These are phyloP conservation scores for Stratiomys singularior DNA, from an alignment of 2,888 invertebrate species.

Conservation along the genomic window DNA sequence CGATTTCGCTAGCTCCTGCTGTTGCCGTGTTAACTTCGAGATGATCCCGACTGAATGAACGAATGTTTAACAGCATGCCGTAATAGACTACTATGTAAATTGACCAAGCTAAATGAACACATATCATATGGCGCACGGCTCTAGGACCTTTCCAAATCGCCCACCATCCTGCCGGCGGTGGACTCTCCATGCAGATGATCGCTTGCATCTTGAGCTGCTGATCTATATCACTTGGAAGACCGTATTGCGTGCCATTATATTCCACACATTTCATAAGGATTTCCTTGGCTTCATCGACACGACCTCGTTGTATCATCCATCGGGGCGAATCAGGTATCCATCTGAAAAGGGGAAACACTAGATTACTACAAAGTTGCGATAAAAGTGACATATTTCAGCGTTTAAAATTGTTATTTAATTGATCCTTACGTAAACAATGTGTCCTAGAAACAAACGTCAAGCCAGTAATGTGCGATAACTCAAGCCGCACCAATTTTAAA, in stretches of 20 bases:
- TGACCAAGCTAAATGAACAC: constrained; percentile 64
- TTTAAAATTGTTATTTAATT: no score
- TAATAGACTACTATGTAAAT: constrained; percentile 66
- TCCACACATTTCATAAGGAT: constrained; percentile 63
- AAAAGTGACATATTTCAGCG: no score
- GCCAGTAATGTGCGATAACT: no score
- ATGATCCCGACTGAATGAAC: constrained; percentile 65
- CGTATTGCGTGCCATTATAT: constrained; percentile 62
- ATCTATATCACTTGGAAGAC: constrained; percentile 64
- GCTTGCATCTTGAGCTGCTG: constrained; percentile 64
- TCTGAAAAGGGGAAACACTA: constrained; percentile 55
- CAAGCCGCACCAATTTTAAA: no score
- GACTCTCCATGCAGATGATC: constrained; percentile 62
- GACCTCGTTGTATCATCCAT: constrained; percentile 66
- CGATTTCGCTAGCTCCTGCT: constrained; percentile 64
- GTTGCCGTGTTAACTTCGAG: constrained; percentile 65
- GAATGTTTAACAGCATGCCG: constrained; percentile 66
- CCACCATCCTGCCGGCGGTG: constrained; percentile 64
- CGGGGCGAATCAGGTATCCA: constrained; percentile 67
- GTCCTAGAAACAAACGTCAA: no score
- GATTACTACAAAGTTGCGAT: no score
- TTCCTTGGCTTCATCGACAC: constrained; percentile 63
- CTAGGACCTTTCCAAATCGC: constrained; percentile 63
- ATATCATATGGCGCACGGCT: constrained; percentile 62
- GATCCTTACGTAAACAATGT: no score